Base-by-base conservation (phyloP, 1,140 invertebrate genomes). In the Doryteuthis pealeii region DNA sequence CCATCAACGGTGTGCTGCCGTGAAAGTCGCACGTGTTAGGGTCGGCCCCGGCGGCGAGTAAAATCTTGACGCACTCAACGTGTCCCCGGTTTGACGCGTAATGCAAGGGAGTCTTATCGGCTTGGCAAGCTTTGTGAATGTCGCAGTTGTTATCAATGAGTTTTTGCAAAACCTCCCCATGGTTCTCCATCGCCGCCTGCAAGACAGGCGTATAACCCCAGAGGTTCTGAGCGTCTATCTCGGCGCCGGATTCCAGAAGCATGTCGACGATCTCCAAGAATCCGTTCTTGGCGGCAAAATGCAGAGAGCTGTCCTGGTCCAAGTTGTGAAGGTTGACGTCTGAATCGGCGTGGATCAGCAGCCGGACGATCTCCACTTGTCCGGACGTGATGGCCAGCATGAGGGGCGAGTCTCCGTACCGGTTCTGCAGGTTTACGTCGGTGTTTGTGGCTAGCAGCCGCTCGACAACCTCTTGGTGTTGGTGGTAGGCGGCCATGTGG, bases 1-100 rank as follows among this genome's bases (percentile, higher is more conserved):
- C 72, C 54, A 73, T 66, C 1, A 73, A 28, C 0, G 72, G 72
- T 40, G 72, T 66, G 35, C 45, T 33, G 40, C 54, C 69, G 74
- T 66, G 26, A 31, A 32, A 40, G 31, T 40, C 35, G 35, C 62
- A 35, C 31, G 22, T 10, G 72, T 77, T 32, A 67, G 77, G 28
- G 49, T 88, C 88, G 31, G 90, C 89, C 54, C 90, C 88, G 43
- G 86, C 80, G 75, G 94, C 91, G 54, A 97, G 90, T 75, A 97
- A 86, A 12, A 94, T 93, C 28, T 91, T 91, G 78, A 98, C 93
- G 68, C 95, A 95, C 74, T 92, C 93, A 74, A 92, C 91, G 89
- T 98, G 98, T 77, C 94, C 92, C 0, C 95, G 93, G 77, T 95
- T 91, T 22, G 54, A 49, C 15, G 72, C 72, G 35, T 73, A 73